Evolutionary conservation across 2,888 invertebrate genomes (phyloP), one percentile per base, ranked within the genome.

Genomic region (Iphiclides podalirius): DNA sequence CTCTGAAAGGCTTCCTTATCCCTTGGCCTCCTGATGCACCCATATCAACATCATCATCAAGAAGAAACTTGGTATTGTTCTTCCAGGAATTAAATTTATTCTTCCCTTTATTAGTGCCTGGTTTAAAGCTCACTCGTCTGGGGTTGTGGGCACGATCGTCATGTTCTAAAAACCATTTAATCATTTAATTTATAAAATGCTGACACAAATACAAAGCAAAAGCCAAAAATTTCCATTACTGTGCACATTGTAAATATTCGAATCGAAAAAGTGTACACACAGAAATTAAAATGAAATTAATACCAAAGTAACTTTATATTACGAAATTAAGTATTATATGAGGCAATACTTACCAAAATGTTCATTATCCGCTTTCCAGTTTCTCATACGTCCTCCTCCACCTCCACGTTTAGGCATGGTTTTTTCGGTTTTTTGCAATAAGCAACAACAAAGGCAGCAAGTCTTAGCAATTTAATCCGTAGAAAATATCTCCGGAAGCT

Each of bases 21-120:
- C 66, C 64, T 34, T 61, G 64, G 1, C 69, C 66, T 39, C 68
- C 75, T 11, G 79, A 72, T 1, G 80, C 82, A 16, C 83, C 84
- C 92, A 92, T 92, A 55, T 92, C 92, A 61, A 92, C 90, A 62
- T 92, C 92, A 71, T 92, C 92, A 60, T 92, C 92, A 42, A 90
- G 76, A n/a, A 92, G 57, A 40, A 91, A 75, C 48, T 87, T 81
- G 1, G 84, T 55, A 1, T 87, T 76, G 53, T 84, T 72, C 47
- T 80, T 81, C 70, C 86, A 90, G 50, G 72, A 46, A 17, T 75
- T 76, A 54, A 83, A 83, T 59, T 88, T 86, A 52, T 82, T 82
- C 58, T 83, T 82, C 9, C 83, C 79, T 61, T 87, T 85, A 47
- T 79, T 78, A 2, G 79, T 77, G 8, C 81, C 84, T 38, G 88